Percentiles rank a stretch among this genome's conserved stretches.
Conservation (phyloP, 1,140 invertebrate genomes). For the Globodera rostochiensis region DNA sequence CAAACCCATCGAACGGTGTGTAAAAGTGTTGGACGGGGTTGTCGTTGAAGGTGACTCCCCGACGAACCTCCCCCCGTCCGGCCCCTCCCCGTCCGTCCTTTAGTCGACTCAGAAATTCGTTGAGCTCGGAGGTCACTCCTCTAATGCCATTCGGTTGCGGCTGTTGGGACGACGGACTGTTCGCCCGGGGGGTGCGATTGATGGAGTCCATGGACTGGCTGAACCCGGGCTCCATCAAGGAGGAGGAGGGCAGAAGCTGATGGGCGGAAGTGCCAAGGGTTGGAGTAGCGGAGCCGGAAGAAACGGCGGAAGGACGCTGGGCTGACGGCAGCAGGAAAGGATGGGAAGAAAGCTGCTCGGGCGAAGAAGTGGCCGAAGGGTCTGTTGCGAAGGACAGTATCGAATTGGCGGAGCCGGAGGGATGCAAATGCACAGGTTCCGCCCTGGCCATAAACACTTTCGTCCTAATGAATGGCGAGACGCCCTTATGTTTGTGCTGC, state of each 20-base stretch:
- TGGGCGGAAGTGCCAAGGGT: background rate
- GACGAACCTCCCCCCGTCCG: background rate
- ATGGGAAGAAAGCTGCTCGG: background rate
- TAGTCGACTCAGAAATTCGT: constrained; percentile 5
- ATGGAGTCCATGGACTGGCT: constrained; percentile 11
- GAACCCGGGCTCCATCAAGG: constrained; percentile 1
- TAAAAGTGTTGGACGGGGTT: constrained; percentile 22
- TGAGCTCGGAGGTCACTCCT: background rate
- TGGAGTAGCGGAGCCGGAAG: constrained; percentile 27
- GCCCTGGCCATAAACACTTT: constrained; percentile 21
- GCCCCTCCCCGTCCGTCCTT: background rate
- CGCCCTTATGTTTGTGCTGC: background rate
- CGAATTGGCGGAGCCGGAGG: background rate
- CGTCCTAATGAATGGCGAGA: background rate
- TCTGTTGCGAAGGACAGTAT: background rate
- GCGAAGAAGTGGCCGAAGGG: background rate
- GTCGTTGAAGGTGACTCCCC: constrained; percentile 25
- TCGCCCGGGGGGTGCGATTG: constrained; percentile 18
- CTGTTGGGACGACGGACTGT: constrained; percentile 2
- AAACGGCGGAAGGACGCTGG: constrained; percentile 7
- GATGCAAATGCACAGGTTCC: constrained; percentile 4
- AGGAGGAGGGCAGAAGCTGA: background rate
- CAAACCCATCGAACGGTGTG: constrained; percentile 25
- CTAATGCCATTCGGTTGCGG: background rate
- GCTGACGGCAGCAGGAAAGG: background rate